Evolutionary conservation across 2,797 vertebrate species (phyloP).

Genomic region (Chaetophractus vellerosus): DNA sequence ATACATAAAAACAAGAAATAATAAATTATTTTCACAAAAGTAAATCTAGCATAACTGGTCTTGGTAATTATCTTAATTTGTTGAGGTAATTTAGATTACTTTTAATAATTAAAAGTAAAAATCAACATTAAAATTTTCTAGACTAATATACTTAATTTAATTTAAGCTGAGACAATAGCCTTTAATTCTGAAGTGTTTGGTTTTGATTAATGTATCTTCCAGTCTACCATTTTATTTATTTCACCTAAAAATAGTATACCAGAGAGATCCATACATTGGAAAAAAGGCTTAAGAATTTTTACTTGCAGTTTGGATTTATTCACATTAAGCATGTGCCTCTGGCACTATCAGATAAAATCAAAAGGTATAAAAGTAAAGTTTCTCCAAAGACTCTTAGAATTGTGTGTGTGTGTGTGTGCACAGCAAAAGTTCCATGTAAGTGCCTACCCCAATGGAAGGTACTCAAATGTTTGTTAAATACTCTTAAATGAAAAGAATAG

Average conservation of each 20-base stretch:
- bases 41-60: background rate
- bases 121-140: background rate
- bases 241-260: background rate
- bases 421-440: background rate
- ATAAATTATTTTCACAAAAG: slow-evolving; percentile 29
- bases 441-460: background rate
- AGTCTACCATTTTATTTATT: slow-evolving; percentile 2
- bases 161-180: background rate
- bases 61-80: slow-evolving; percentile 11
- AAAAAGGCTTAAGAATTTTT: slow-evolving; percentile 5
- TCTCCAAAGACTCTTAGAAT: slow-evolving; percentile 19
- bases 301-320: slow-evolving; percentile 1
- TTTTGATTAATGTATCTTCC: background rate
- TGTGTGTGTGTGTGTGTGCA: too few species aligned
- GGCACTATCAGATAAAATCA: background rate
- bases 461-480: background rate
- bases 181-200: background rate
- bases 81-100: slow-evolving; percentile 42
- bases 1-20: background rate
- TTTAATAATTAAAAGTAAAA: slow-evolving; percentile 56
- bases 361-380: background rate
- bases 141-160: slow-evolving; percentile 32
- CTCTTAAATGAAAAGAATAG: background rate
- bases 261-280: background rate
- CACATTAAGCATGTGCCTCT: background rate